phyloP scores from a whole-genome alignment of 2,888 invertebrate genomes.

The Stenurella melanura region DNA sequence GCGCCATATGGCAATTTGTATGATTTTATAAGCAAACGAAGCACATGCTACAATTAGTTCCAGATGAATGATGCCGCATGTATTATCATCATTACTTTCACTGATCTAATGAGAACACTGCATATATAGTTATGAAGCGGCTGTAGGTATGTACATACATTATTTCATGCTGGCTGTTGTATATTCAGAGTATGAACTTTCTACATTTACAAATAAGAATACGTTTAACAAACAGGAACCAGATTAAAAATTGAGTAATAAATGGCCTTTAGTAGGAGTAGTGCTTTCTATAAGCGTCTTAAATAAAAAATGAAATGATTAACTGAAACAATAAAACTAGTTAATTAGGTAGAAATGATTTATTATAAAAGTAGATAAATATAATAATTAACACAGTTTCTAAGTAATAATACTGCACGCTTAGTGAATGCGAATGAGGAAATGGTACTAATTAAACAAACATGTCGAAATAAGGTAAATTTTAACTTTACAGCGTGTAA shows the following conservation, averaged over 20 bases:
- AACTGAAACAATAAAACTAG: slow-evolving; percentile 39
- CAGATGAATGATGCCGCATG: slow-evolving; percentile 39
- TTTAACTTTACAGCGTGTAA: slow-evolving; percentile 49
- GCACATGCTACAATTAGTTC: slow-evolving; percentile 44
- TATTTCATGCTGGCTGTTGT: slow-evolving; percentile 27
- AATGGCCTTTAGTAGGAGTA: slow-evolving; percentile 8
- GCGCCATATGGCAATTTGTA: slow-evolving; percentile 39
- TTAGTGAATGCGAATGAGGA: slow-evolving; percentile 60
- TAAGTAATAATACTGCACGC: slow-evolving; percentile 70
- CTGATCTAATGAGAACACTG: slow-evolving; percentile 40
- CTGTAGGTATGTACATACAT: slow-evolving; percentile 33
- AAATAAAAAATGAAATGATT: slow-evolving; percentile 17
- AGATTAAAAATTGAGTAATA: slow-evolving; percentile 33
- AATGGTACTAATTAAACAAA: slow-evolving; percentile 58
- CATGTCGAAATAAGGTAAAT: slow-evolving; percentile 48
- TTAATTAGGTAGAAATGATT: slow-evolving; percentile 61
- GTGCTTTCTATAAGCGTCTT: slow-evolving; percentile 33
- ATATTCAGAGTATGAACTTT: slow-evolving; percentile 38
- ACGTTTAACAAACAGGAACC: slow-evolving; percentile 36
- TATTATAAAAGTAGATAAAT: slow-evolving; percentile 67
- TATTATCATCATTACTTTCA: slow-evolving; percentile 46
- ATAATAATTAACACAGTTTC: slow-evolving; percentile 70
- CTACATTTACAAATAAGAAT: slow-evolving; percentile 38
- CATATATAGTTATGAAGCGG: slow-evolving; percentile 17
- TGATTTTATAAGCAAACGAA: slow-evolving; percentile 21